A percentile compares a stretch with the other conserved stretches of the same genome.
These are phyloP conservation scores for Paragorgia papillata DNA, from an alignment of 92 coral and sea anemone genomes.

Conservation along the genomic window DNA sequence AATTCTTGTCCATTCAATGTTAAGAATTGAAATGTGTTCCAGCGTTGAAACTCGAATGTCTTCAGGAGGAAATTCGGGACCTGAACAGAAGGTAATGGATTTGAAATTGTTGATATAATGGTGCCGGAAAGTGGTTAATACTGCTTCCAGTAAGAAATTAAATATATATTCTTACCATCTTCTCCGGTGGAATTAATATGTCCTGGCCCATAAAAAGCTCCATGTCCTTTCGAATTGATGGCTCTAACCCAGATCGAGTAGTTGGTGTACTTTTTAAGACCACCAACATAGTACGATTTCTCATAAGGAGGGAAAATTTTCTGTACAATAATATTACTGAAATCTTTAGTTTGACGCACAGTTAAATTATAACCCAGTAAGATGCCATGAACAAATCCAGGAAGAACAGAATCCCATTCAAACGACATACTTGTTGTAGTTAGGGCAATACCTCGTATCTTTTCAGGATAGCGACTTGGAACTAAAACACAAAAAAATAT, in stretches of 20 bases:
- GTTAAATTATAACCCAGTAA: constrained; percentile 15
- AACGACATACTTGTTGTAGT: constrained; percentile 28
- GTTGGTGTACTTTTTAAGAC: constrained; percentile 32
- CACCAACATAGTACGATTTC: constrained; percentile 15
- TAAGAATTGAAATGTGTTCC: not conserved
- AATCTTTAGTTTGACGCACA: constrained; percentile 8
- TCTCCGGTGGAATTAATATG: constrained; percentile 24
- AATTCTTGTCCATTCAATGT: constrained; percentile 33
- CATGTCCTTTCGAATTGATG: constrained; percentile 16
- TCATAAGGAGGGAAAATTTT: not conserved
- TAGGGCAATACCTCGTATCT: constrained; percentile 23
- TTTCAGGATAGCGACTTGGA: constrained; percentile 35
- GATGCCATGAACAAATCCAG: constrained; percentile 25
- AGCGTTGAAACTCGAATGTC: constrained; percentile 18
- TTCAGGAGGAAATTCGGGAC: constrained; percentile 27
- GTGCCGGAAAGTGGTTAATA: no score
- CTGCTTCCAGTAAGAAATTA: not conserved
- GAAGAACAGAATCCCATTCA: constrained; percentile 30
- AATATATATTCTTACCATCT: constrained; percentile 21
- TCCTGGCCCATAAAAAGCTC: constrained; percentile 19
- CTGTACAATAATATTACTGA: not conserved
- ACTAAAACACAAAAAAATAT: not conserved
- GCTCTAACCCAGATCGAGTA: constrained; percentile 35
- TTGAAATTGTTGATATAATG: no score
- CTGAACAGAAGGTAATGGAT: not conserved